Evolutionary conservation across 1,140 invertebrate species (phyloP).

Genomic region (Trichoplusia ni): DNA sequence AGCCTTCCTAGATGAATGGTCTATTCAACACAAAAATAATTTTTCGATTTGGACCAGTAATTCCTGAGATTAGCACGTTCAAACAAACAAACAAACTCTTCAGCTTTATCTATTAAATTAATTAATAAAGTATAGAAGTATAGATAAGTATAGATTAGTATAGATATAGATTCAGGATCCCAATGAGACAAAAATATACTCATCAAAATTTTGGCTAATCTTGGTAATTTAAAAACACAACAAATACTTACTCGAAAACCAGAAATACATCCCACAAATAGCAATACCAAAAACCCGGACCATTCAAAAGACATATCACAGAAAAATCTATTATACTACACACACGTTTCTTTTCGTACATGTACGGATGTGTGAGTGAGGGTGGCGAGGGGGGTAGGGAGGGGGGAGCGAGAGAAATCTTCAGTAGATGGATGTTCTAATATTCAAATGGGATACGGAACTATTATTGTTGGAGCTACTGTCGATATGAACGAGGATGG

Average conservation of each 20-base stretch:
- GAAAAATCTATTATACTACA: slow-evolving; percentile 30
- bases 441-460: slow-evolving; percentile 82
- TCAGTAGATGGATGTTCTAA: slow-evolving; percentile 78
- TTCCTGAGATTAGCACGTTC: too few relatives aligned
- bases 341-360: slow-evolving; percentile 30
- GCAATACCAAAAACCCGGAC: background rate
- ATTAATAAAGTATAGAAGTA: too few relatives aligned
- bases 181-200: too few relatives aligned
- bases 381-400: slow-evolving; percentile 31
- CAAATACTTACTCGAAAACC: background rate
- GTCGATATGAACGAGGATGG: slow-evolving; percentile 64
- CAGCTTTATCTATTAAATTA: too few relatives aligned
- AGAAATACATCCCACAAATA: background rate
- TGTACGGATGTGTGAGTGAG: slow-evolving; percentile 47
- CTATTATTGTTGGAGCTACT: slow-evolving; percentile 81
- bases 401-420: slow-evolving; percentile 63
- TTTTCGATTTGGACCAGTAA: too few relatives aligned
- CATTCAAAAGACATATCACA: slow-evolving; percentile 14
- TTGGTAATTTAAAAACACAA: too few relatives aligned
- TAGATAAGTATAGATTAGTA: too few relatives aligned
- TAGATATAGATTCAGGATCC: too few relatives aligned
- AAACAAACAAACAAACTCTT: too few relatives aligned
- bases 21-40: too few relatives aligned
- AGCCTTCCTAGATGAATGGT: too few relatives aligned
- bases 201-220: too few relatives aligned